Evolutionary conservation across 2,113 vertebrate genomes (phyloP).

Genomic region (Sterna hirundo): DNA sequence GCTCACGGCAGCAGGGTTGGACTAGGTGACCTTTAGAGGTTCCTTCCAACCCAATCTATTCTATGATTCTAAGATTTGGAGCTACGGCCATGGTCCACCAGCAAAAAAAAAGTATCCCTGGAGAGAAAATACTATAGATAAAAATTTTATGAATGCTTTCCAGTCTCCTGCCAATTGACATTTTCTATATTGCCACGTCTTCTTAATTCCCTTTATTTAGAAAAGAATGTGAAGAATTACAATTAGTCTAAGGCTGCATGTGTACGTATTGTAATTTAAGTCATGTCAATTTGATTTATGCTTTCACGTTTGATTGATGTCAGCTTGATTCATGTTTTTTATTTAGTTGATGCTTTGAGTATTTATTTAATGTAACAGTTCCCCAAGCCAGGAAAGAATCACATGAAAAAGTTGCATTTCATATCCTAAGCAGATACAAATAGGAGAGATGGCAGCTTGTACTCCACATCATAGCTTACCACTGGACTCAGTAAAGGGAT

Average conservation of each 20-base stretch:
- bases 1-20: accelerated
- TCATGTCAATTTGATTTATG: background rate
- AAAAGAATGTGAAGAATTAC: background rate
- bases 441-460: background rate
- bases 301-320: background rate
- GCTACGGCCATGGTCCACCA: background rate
- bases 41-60: background rate
- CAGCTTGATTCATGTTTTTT: background rate
- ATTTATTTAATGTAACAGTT: background rate
- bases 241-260: background rate
- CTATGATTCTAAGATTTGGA: background rate
- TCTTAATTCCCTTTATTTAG: background rate
- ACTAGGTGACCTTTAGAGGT: background rate
- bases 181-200: background rate
- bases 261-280: background rate
- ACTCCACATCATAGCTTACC: background rate
- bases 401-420: background rate
- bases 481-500: background rate
- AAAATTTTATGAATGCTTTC: background rate
- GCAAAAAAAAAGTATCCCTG: background rate
- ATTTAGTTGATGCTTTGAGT: background rate
- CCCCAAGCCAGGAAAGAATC: background rate
- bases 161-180: background rate
- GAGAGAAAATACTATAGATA: background rate
- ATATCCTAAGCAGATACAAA: background rate